phyloP scores from a whole-genome alignment of 2,888 invertebrate genomes.

The Colostygia pectinataria region DNA sequence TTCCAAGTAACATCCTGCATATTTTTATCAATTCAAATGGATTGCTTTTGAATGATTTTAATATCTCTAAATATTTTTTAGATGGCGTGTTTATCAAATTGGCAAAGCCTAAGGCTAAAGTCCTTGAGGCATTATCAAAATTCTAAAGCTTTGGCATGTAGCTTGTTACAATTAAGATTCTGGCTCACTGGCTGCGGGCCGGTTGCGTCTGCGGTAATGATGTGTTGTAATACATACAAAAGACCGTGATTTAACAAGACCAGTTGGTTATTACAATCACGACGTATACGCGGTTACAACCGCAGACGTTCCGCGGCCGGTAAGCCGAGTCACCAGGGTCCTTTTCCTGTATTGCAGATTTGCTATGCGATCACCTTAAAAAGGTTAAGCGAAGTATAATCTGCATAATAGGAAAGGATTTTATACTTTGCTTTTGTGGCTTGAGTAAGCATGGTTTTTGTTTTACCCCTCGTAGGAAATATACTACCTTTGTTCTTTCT shows the following conservation, averaged over 20 bases:
- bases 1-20: constrained; percentile 33
- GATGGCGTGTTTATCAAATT: constrained; percentile 47
- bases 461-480: constrained; percentile 37
- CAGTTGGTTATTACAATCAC: not conserved
- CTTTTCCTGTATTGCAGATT: too few relatives aligned
- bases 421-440: constrained; percentile 42
- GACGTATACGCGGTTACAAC: too few relatives aligned
- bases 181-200: constrained; percentile 3
- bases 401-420: too few relatives aligned
- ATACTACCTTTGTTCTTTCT: constrained; percentile 38
- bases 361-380: too few relatives aligned
- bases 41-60: constrained; percentile 38
- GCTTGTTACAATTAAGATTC: constrained; percentile 38
- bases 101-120: constrained; percentile 37
- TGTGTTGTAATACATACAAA: not conserved
- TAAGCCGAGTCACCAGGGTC: too few relatives aligned
- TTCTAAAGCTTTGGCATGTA: constrained; percentile 49
- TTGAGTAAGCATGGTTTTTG: constrained; percentile 32
- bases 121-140: constrained; percentile 35
- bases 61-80: constrained; percentile 44
- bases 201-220: not conserved
- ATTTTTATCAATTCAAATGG: constrained; percentile 26
- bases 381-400: too few relatives aligned
- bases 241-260: too few relatives aligned
- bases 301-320: too few relatives aligned